These are phyloP conservation scores for Apostichopus parvimensis DNA, from an alignment of 35 echinoderm and acorn worm genomes.

Conservation along the genomic window DNA sequence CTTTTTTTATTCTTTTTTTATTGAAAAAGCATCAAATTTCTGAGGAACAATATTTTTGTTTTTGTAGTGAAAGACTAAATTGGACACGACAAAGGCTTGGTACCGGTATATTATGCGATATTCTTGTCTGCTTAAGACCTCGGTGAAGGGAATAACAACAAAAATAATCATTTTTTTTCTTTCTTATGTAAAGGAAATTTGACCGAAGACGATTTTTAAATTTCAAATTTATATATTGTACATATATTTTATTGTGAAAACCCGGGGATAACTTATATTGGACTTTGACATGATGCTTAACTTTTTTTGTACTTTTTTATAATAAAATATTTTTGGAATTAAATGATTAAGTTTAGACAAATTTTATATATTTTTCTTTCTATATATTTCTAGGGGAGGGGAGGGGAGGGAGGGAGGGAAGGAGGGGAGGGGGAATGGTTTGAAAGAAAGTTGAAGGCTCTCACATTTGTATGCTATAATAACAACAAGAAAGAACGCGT, in stretches of 20 bases:
- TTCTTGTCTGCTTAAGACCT: slow-evolving; percentile 28
- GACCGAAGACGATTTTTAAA: neutral
- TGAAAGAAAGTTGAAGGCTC: no score
- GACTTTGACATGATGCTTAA: slow-evolving; percentile 26
- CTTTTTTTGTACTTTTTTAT: neutral
- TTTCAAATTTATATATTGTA: neutral
- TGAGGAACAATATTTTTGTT: neutral
- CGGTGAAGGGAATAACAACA: neutral
- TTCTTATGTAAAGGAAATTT: neutral
- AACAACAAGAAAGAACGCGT: no score
- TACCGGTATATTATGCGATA: slow-evolving; percentile 9
- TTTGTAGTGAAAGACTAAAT: neutral
- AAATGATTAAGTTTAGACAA: no score
- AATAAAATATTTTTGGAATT: neutral
- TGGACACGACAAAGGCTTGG: slow-evolving; percentile 29
- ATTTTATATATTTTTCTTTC: no score
- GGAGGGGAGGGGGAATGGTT: no score
- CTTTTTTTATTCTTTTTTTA: neutral
- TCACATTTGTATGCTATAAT: no score
- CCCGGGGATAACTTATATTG: slow-evolving; percentile 2
- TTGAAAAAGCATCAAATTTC: neutral
- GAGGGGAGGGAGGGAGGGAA: no score
- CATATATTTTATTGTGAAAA: neutral
- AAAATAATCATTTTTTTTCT: no score
- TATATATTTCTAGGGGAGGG: no score